Evolutionary conservation across 2,888 invertebrate species (phyloP).

Genomic region (Mythimna vitellina): DNA sequence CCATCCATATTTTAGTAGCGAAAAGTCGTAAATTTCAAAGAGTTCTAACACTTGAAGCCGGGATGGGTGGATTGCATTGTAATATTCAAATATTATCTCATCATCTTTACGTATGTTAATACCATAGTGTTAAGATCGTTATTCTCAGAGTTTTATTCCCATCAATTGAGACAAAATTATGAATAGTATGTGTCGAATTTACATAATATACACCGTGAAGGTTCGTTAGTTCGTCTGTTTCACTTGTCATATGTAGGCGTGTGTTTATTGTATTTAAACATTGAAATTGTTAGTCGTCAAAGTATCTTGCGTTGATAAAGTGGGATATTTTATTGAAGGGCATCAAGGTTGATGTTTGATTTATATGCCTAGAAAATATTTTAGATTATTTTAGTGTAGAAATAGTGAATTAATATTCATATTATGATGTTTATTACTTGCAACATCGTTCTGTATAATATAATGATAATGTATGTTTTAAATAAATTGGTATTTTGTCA

Average conservation of each 20-base stretch:
- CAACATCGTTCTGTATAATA: slow-evolving; percentile 1
- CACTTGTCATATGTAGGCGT: slow-evolving; percentile 51
- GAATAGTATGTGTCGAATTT: slow-evolving; percentile 43
- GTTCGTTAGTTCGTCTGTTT: slow-evolving; percentile 68
- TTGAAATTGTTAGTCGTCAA: slow-evolving; percentile 40
- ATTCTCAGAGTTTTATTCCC: slow-evolving; percentile 63
- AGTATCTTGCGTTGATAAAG: slow-evolving; percentile 46
- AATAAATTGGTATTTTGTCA: neutral
- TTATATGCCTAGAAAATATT: slow-evolving; percentile 23
- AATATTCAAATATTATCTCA: slow-evolving; percentile 36
- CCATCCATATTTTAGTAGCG: too few species aligned
- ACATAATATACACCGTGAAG: slow-evolving; percentile 62
- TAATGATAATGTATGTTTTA: neutral
- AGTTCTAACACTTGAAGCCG: too few species aligned
- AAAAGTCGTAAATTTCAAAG: too few species aligned
- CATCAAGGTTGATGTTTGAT: slow-evolving; percentile 47
- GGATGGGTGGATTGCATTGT: neutral
- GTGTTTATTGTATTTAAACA: slow-evolving; percentile 50
- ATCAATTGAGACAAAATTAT: slow-evolving; percentile 67
- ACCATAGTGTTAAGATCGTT: slow-evolving; percentile 63
- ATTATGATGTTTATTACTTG: neutral
- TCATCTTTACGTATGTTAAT: slow-evolving; percentile 53
- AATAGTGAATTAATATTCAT: slow-evolving; percentile 12
- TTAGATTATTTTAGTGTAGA: slow-evolving; percentile 21
- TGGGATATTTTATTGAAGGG: slow-evolving; percentile 41